phyloP scores from a whole-genome alignment of 2,888 invertebrate genomes.

The Falcaria lacertinaria region DNA sequence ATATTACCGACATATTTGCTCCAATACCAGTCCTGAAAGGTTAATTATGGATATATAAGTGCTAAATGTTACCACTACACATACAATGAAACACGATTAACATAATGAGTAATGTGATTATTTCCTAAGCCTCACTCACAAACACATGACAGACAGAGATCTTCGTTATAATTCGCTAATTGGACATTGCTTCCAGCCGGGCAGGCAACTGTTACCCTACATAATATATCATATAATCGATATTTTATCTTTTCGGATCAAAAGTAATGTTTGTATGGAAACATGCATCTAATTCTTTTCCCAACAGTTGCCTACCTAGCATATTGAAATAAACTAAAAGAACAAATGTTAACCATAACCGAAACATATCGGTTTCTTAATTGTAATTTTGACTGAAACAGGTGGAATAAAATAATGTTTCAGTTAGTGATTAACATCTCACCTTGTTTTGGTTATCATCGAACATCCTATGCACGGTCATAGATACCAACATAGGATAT shows the following conservation, averaged over 20 bases:
- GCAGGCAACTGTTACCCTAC: conserved; percentile 14
- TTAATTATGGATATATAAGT: conserved; percentile 9
- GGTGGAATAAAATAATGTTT: conserved; percentile 18
- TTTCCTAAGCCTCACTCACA: conserved; percentile 36
- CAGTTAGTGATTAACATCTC: conserved; percentile 46
- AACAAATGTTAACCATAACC: conserved; percentile 47
- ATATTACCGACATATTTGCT: conserved; percentile 14
- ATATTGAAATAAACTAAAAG: conserved; percentile 45
- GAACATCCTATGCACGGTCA: conserved; percentile 39
- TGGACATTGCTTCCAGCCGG: conserved; percentile 40
- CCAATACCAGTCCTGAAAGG: conserved; percentile 11
- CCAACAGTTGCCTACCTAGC: conserved; percentile 40
- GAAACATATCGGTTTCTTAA: conserved; percentile 21
- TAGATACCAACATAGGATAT: conserved; percentile 31
- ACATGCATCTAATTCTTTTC: too few species aligned
- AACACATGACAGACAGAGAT: conserved; percentile 51
- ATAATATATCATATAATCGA: conserved; percentile 9
- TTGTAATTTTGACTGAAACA: conserved; percentile 5
- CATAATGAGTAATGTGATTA: conserved; percentile 34
- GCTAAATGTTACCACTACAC: conserved; percentile 27
- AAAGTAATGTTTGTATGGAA: too few species aligned
- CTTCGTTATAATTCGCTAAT: conserved; percentile 59
- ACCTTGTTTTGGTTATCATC: conserved; percentile 27
- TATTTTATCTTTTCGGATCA: too few species aligned
- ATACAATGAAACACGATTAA: conserved; percentile 37